phyloP scores from a whole-genome alignment of 2,113 vertebrate genomes.

The Euleptes europaea region DNA sequence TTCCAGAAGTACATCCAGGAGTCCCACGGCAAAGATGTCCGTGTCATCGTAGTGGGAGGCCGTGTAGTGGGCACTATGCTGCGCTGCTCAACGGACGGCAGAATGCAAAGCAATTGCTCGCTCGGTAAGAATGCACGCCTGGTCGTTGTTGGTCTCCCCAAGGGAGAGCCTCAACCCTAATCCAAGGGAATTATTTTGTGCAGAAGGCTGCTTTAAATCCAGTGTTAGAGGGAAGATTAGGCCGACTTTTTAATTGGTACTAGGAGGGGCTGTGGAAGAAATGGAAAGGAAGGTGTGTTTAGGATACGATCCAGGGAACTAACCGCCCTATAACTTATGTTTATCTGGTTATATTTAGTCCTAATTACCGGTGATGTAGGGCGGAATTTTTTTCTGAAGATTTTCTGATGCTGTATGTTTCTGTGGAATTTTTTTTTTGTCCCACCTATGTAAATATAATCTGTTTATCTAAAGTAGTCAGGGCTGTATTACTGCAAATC shows the following conservation, averaged over 20 bases:
- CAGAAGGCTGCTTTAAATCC: not conserved
- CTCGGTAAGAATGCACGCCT: conserved; percentile 72
- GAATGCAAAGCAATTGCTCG: conserved; percentile 86
- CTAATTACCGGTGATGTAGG: not conserved
- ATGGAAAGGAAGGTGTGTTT: not conserved
- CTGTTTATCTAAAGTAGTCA: no score
- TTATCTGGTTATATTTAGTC: not conserved
- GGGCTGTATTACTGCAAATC: no score
- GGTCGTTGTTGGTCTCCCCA: not conserved
- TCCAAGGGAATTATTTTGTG: conserved; percentile 4
- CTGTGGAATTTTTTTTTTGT: no score
- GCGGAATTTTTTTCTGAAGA: no score
- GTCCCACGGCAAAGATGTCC: conserved; percentile 81
- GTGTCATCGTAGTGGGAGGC: conserved; percentile 84
- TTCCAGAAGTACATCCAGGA: conserved; percentile 85
- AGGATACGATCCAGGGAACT: not conserved
- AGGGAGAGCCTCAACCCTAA: not conserved
- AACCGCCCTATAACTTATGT: not conserved
- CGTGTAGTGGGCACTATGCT: conserved; percentile 85
- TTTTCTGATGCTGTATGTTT: no score
- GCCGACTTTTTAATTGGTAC: not conserved
- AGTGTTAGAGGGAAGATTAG: not conserved
- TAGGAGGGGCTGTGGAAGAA: not conserved
- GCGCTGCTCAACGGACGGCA: conserved; percentile 82
- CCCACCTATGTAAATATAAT: no score